Evolutionary conservation across 2,888 invertebrate species (phyloP), one percentile per base, ranked within the genome.

Genomic region (Scelioninae gen. 2): DNA sequence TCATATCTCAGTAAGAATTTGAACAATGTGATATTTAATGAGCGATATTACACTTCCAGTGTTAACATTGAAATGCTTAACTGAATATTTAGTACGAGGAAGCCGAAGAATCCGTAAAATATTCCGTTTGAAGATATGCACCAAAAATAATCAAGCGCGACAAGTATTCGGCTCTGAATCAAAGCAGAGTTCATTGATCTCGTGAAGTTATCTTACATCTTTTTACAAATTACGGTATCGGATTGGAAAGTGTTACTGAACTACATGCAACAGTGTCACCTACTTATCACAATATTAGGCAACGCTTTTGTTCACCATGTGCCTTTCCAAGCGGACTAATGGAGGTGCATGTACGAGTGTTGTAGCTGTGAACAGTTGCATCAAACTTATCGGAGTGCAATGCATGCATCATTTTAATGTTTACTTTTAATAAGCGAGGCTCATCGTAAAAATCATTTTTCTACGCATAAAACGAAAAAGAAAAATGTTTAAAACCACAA

Each of bases 211-310:
- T 7, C 18, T 48, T 13, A 60, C 45, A 53, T 45, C n/a, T 53
- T 45, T 28, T 45, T 45, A 11, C 45, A 53, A 9, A 35, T 64
- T 64, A 64, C 45, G 64, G 53, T 64, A 64, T 48, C 28, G 18
- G 18, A 46, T 64, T 64, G 45, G 53, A 64, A 64, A 64, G 64
- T 64, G 6, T 45, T 45, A 25, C 28, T 35, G 64, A 53, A 53
- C 45, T 33, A 35, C 45, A 25, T 45, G 64, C 11, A 45, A 43
- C 31, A 63, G 25, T 63, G 43, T 63, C 48, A 22, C 15, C 43
- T 43, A 39, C 43, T 19, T 39, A 52, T 52, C 43, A 43, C 52
- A 52, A 31, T 22, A 52, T 63, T 52, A 5, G 22, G 22, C 43
- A 52, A 52, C 43, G 11, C 28, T 33, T 63, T 63, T 43, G 35